Evolutionary conservation across 2,113 vertebrate genomes (phyloP), one percentile per base, ranked within the genome.

Genomic region (Sialia sialis): DNA sequence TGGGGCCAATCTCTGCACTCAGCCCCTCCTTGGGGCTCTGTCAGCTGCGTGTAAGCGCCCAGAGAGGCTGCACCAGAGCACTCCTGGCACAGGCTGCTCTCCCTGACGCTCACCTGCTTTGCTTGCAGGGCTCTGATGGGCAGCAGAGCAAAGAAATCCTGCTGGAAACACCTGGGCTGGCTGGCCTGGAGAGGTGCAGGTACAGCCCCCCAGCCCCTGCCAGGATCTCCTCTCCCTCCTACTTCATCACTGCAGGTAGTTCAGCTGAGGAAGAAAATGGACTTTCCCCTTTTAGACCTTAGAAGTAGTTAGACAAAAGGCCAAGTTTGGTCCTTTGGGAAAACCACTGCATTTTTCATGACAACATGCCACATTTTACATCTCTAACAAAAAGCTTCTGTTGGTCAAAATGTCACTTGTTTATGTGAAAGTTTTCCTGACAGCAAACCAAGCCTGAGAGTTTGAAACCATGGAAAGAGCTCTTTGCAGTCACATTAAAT

Each of bases 101-200:
- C 66, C 14, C 43, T 32, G 58, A 80, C n/a, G 0, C 89, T 92
- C 81, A 26, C 73, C 80, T 68, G 63, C 20, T 91, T 77, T 77
- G 70, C 11, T 96, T 97, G 83, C 75, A 99, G 99, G 98, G 94
- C 74, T 95, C 94, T n/a, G 87, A 92, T 18, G 83, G 94, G 48
- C 44, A 36, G 10, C 66, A 27, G 30, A 96, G 87, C 87, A 92
- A 88, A 89, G 93, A 96, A 90, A 97, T 97, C 46, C 69, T 97
- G 68, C 74, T 98, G 79, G 98, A 98, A 85, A 98, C 98, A 3
- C 93, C 98, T 22, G 95, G 91, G 46, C 94, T 98, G 73, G 80
- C 92, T 77, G 79, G 82, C 16, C 86, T 93, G 80, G 96, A 92
- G 30, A 95, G 97, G 60, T 60, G 75, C 36, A 96, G 98, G 97